Evolutionary conservation across 1,140 invertebrate genomes (phyloP).

Genomic region (Samia ricini): DNA sequence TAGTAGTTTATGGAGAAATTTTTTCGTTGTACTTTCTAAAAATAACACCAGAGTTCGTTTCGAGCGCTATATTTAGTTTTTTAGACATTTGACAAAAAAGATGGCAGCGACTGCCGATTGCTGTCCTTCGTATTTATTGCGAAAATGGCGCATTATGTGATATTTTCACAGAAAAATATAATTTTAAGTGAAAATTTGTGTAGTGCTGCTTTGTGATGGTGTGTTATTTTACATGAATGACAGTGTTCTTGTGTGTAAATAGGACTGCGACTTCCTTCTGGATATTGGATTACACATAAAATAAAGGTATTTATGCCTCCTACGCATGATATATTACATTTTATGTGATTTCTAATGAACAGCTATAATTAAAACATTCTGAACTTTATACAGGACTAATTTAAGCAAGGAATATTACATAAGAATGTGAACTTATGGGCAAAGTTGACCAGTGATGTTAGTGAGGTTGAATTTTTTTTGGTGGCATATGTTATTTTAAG

Average conservation of each 20-base stretch:
- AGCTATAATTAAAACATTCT: conserved; percentile 11
- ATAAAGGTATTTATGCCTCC: conserved; percentile 72
- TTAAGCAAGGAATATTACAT: conserved; percentile 51
- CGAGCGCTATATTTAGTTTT: conserved; percentile 75
- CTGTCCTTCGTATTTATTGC: conserved; percentile 71
- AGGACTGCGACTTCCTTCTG: conserved; percentile 68
- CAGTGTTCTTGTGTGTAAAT: conserved; percentile 70
- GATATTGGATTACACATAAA: conserved; percentile 77
- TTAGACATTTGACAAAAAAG: conserved; percentile 77
- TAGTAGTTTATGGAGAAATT: conserved; percentile 24
- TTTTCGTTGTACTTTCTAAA: conserved; percentile 67
- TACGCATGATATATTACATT: conserved; percentile 58
- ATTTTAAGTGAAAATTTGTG: conserved; percentile 75
- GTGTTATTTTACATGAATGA: conserved; percentile 69
- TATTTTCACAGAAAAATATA: conserved; percentile 73
- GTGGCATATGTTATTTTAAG: conserved; percentile 34
- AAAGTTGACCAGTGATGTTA: conserved; percentile 24
- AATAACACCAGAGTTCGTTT: conserved; percentile 77
- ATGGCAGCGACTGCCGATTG: conserved; percentile 74
- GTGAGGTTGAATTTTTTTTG: conserved; percentile 23
- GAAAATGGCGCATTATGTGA: conserved; percentile 77
- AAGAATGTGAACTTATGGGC: conserved; percentile 45
- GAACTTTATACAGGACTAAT: conserved; percentile 4
- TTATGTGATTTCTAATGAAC: conserved; percentile 20
- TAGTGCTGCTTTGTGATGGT: conserved; percentile 73